These are phyloP conservation scores for Rhyacophila evoluta DNA, from an alignment of 2,888 invertebrate genomes.

Conservation along the genomic window DNA sequence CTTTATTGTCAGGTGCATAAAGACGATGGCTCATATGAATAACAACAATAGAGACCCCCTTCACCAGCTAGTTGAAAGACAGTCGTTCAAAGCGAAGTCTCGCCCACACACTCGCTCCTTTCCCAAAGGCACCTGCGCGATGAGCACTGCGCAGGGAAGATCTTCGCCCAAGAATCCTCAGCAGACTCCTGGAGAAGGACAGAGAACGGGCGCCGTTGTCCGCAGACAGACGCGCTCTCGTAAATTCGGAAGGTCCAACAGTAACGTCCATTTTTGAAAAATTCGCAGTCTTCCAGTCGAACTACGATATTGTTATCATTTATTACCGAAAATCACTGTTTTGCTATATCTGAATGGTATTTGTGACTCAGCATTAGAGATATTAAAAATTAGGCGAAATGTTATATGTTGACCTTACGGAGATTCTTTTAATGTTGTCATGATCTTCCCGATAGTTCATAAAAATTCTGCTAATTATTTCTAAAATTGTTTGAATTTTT, in stretches of 20 bases:
- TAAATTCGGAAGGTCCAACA: conserved; percentile 50
- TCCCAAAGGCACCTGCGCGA: not conserved
- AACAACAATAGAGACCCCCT: conserved; percentile 36
- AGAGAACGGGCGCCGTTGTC: conserved; percentile 27
- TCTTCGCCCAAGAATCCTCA: conserved; percentile 40
- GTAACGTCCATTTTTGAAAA: conserved; percentile 45
- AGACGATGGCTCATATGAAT: conserved; percentile 61
- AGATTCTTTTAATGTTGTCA: too few species aligned
- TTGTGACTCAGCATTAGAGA: too few species aligned
- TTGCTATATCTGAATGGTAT: too few species aligned
- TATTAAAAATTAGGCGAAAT: too few species aligned
- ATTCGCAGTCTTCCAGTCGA: not conserved
- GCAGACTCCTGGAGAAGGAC: not conserved
- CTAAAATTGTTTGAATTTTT: too few species aligned
- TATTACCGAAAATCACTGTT: too few species aligned
- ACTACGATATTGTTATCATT: too few species aligned
- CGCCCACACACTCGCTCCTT: conserved; percentile 12
- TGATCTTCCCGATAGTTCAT: too few species aligned
- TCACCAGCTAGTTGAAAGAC: not conserved
- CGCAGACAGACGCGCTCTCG: conserved; percentile 47
- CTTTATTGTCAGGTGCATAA: conserved; percentile 67
- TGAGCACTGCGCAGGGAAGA: conserved; percentile 26
- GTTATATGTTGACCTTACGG: too few species aligned
- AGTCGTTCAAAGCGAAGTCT: conserved; percentile 44
- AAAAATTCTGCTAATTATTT: too few species aligned